These are phyloP conservation scores for Echeneis naucrates DNA, from an alignment of 2,797 vertebrate genomes.

Conservation along the genomic window DNA sequence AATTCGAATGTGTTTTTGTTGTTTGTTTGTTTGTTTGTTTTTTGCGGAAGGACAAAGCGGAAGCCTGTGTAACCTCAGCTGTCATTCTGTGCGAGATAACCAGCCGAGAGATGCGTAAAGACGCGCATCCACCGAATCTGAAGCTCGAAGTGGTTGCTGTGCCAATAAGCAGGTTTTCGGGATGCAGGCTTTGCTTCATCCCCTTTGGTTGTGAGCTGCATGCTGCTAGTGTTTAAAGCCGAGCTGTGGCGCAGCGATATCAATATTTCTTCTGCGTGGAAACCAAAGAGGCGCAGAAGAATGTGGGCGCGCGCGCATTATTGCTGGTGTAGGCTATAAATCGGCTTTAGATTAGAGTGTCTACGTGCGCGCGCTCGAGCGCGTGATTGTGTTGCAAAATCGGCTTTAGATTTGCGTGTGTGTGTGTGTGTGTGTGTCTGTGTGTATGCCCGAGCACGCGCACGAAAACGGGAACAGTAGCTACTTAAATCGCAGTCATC, in stretches of 20 bases:
- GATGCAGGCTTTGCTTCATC: constrained; percentile 8
- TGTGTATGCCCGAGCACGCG: constrained; percentile 30
- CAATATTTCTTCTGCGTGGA: constrained; percentile 60
- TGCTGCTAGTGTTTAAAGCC: constrained; percentile 9
- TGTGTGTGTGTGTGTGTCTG: constrained; percentile 16
- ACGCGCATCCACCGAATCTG: constrained; percentile 47
- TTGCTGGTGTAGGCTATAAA: constrained; percentile 67
- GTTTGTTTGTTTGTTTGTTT: no score
- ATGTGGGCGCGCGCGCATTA: constrained; percentile 55
- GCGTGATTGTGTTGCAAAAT: constrained; percentile 54
- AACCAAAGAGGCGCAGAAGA: constrained; percentile 44
- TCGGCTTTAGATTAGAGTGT: constrained; percentile 66
- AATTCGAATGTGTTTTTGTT: constrained; percentile 40
- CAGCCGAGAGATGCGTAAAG: constrained; percentile 67
- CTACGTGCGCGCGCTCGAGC: constrained; percentile 31
- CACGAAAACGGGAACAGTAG: constrained; percentile 51
- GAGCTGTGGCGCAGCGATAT: constrained; percentile 71
- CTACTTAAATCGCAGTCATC: constrained; percentile 60
- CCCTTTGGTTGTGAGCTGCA: neutral
- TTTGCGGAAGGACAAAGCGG: constrained; percentile 71
- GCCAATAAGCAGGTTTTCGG: neutral
- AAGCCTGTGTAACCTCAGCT: constrained; percentile 57
- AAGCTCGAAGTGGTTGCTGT: constrained; percentile 6
- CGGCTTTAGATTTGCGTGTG: constrained; percentile 55
- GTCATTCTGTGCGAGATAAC: constrained; percentile 61